Evolutionary conservation across 2,888 invertebrate species (phyloP).

Genomic region (Listrodromus nycthemerus): DNA sequence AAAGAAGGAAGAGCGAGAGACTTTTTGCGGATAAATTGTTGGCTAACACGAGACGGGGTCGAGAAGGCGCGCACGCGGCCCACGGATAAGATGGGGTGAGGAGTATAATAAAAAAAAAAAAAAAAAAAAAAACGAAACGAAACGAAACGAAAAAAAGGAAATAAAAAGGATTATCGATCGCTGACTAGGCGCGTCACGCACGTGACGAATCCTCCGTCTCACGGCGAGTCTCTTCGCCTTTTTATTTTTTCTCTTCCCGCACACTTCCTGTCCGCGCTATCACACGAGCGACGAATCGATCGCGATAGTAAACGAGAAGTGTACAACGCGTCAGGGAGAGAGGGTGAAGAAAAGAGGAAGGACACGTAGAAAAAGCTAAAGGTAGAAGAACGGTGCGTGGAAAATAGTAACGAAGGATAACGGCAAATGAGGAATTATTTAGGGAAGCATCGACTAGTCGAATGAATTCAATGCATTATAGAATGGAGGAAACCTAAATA

Average conservation of each 20-base stretch:
- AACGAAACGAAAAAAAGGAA: constrained; percentile 30
- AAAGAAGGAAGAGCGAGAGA: constrained; percentile 59
- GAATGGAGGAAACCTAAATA: too few species aligned
- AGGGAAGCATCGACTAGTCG: too few species aligned
- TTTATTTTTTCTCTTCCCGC: constrained; percentile 21
- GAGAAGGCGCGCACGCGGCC: constrained; percentile 53
- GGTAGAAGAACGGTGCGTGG: too few species aligned
- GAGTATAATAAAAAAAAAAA: constrained; percentile 60
- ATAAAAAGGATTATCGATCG: constrained; percentile 61
- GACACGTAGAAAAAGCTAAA: too few species aligned
- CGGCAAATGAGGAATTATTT: too few species aligned
- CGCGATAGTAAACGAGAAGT: background rate
- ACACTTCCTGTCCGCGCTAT: constrained; percentile 19
- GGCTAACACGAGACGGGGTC: constrained; percentile 69
- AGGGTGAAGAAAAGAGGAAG: background rate
- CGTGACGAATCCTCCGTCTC: constrained; percentile 61
- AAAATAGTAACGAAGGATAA: too few species aligned
- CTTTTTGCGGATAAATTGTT: constrained; percentile 69
- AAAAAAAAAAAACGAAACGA: background rate
- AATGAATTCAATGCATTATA: too few species aligned
- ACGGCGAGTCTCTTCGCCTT: background rate
- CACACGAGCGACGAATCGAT: background rate
- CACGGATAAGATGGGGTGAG: constrained; percentile 66
- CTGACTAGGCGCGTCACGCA: constrained; percentile 63
- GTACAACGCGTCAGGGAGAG: background rate